Evolutionary conservation across 1,140 invertebrate species (phyloP), one percentile per base, ranked within the genome.

Genomic region (Argopecten irradians): DNA sequence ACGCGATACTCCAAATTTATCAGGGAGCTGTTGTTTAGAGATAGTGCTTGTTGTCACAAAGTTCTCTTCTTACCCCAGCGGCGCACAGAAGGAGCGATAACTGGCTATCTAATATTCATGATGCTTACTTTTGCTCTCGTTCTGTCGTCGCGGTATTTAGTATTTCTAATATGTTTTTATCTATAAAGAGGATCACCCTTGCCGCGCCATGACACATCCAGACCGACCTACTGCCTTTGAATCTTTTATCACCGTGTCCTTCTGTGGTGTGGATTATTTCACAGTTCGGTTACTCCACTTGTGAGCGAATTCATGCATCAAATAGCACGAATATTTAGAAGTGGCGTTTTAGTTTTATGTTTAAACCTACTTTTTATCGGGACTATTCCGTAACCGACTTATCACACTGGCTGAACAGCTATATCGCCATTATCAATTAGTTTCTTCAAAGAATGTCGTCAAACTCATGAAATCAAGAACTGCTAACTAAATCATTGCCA

Each of bases 131-230:
- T 71, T 71, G 22, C 55, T 71, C n/a, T n/a, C 55, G 22, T 71
- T 22, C 16, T n/a, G n/a, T 71, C 55, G 55, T 28, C 55, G 55
- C 55, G 55, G 55, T 71, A 28, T 71, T 71, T 71, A 46, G 55
- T n/a, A 71, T 16, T 3, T 28, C 55, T 71, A 28, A 28, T 71
- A 28, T 39, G 22, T 71, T 71, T 71, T 71, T 71, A 71, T 71
- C 55, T 71, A 71, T 28, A 71, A 7, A 7, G 22, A 28, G 55
- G 55, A 71, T 71, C 55, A 71, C 28, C 55, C 5, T 28, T n/a
- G 55, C 55, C n/a, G 55, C n/a, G n/a, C 55, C 55, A 71, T 28
- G 55, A 71, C 55, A 71, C 55, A 71, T n/a, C 22, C 55, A 71
- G 55, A n/a, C 55, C 55, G 55, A 71, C 55, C 55, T 28, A 28